Base-by-base conservation (phyloP, 2,888 invertebrate genomes). In the Orthosia incerta region DNA sequence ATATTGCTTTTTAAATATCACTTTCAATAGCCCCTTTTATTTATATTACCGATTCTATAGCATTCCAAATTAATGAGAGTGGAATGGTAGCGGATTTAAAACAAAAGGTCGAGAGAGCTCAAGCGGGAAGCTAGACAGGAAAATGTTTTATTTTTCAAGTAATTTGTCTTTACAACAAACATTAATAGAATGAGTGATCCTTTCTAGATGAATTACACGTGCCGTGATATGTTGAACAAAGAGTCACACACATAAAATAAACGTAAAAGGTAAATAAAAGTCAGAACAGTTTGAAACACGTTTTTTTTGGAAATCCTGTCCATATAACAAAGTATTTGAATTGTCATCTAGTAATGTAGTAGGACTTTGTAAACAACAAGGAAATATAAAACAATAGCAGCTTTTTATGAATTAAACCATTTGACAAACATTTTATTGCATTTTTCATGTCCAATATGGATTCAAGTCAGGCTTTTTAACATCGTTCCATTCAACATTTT, bases 131-230 rank as follows among this genome's bases (percentile, higher is more conserved):
- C 26, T 18, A 15, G 20, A 16, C 3, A 23, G 31, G 63, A 45
- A 60, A 76, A 76, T 55, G 16, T 60, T 63, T 57, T 31, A 1
- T 63, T 48, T 69, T 79, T 55, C 26, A 50, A 79, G 63, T 45
- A 64, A 63, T 79, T 61, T 60, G 31, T 64, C 50, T 60, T n/a
- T 12, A 59, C 46, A 60, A 63, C 59, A 79, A 69, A 79, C 71
- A 56, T 55, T 72, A 13, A 61, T 70, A 51, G 7, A 53, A 26
- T 20, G 18, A 63, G 57, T 59, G 53, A 53, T 59, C 51, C 5
- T 48, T n/a, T 48, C 13, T 15, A 39, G 18, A 48, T 57, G 13
- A 71, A 26, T 56, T 46, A 77, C 31, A 62, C 55, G 45, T 53
- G 51, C 11, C 15, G 4, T 13, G 12, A 48, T 48, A 26, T 70